phyloP scores from a whole-genome alignment of 2,797 vertebrate species.

The Rhinoraja longicauda region DNA sequence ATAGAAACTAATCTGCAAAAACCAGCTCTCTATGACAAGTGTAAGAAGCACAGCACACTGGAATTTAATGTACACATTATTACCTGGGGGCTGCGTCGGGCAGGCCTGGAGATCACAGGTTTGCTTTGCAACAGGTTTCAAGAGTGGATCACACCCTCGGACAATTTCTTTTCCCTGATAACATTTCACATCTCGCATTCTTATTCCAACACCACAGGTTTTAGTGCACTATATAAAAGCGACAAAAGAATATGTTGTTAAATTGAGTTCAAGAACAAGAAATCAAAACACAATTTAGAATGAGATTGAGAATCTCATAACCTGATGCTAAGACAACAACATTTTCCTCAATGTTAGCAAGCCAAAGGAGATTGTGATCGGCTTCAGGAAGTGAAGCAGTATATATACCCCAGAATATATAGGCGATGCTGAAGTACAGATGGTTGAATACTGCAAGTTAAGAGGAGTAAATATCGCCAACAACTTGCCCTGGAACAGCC shows the following conservation, averaged over 20 bases:
- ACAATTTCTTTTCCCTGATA: slow-evolving; percentile 91
- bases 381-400: no score
- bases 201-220: slow-evolving; percentile 81
- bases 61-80: neutral
- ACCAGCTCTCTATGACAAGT: no score
- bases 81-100: slow-evolving; percentile 92
- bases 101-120: slow-evolving; percentile 88
- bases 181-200: slow-evolving; percentile 93
- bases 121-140: slow-evolving; percentile 86
- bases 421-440: no score
- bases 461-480: no score
- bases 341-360: no score
- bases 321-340: no score
- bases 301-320: no score
- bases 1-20: no score
- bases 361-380: no score
- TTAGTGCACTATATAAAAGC: slow-evolving; percentile 75
- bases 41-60: neutral
- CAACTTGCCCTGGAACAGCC: no score
- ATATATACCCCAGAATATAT: no score
- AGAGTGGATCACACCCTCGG: slow-evolving; percentile 83
- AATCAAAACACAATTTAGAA: neutral
- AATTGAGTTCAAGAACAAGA: neutral
- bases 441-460: no score
- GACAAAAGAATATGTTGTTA: neutral